Conservation (phyloP, 2,797 vertebrate species). For the Pseudopleuronectes americanus region DNA sequence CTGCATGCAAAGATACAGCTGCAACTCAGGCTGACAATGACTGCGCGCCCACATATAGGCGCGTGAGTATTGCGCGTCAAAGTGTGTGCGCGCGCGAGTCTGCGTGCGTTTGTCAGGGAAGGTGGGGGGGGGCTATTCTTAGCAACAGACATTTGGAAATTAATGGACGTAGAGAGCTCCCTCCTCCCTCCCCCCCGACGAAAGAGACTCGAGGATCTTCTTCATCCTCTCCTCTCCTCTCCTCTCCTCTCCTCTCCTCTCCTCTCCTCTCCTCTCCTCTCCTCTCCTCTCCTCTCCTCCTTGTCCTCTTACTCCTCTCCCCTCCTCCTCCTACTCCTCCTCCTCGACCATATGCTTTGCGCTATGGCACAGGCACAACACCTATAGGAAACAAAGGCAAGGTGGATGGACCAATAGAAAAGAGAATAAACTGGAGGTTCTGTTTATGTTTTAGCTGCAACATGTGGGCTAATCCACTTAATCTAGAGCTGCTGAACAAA, state of each 20-base stretch:
- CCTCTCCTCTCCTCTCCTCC: not conserved
- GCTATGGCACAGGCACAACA: conserved; percentile 21
- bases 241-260: conserved; percentile 37
- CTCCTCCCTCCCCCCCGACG: conserved; percentile 42
- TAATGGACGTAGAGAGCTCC: conserved; percentile 79
- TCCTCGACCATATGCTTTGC: conserved; percentile 40
- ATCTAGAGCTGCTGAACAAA: not conserved
- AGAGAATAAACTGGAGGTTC: not conserved
- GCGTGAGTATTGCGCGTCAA: conserved; percentile 47
- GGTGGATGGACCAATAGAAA: not conserved
- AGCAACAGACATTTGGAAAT: conserved; percentile 84
- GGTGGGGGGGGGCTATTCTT: conserved; percentile 78
- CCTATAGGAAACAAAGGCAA: conserved; percentile 1
- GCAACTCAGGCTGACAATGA: conserved; percentile 68
- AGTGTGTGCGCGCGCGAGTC: conserved; percentile 37
- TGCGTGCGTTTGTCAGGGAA: conserved; percentile 72
- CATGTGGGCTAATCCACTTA: not conserved
- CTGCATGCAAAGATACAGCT: conserved; percentile 60
- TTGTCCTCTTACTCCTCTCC: not conserved
- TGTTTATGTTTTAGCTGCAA: not conserved
- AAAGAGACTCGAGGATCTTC: conserved; percentile 56
- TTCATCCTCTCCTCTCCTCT: not conserved
- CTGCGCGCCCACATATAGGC: conserved; percentile 51
- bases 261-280: not conserved
- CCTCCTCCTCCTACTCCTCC: too few species aligned